These are phyloP conservation scores for Sphaeridia pumilis DNA, from an alignment of 2,888 invertebrate species.

Conservation along the genomic window DNA sequence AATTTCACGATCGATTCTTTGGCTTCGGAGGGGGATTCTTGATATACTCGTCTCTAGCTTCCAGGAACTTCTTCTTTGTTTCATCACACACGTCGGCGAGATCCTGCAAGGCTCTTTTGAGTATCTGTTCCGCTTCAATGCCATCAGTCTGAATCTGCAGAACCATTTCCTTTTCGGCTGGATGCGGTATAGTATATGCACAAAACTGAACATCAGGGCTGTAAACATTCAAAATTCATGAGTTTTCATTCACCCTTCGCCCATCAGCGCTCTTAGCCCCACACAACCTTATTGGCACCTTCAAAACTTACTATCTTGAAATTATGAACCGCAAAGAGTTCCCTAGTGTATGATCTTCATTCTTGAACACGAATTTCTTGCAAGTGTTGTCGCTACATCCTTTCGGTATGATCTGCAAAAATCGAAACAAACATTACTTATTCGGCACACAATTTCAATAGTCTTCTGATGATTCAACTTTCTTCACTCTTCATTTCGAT, in stretches of 20 bases:
- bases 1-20: too few relatives aligned
- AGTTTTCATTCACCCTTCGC: neutral
- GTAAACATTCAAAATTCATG: constrained; percentile 36
- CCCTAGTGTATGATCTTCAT: constrained; percentile 90
- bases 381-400: constrained; percentile 49
- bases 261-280: too few relatives aligned
- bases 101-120: constrained; percentile 67
- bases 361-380: constrained; percentile 76
- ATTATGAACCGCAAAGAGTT: constrained; percentile 85
- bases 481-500: neutral
- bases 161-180: constrained; percentile 82
- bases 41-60: neutral
- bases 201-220: constrained; percentile 83
- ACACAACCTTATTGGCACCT: too few relatives aligned
- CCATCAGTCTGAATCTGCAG: constrained; percentile 72
- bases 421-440: constrained; percentile 4
- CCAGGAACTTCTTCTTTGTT: constrained; percentile 7
- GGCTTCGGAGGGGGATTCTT: too few relatives aligned
- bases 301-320: constrained; percentile 69
- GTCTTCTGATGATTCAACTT: too few relatives aligned
- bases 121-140: constrained; percentile 60
- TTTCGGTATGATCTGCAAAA: constrained; percentile 21
- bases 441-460: too few relatives aligned
- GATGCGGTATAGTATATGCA: constrained; percentile 91
- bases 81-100: constrained; percentile 61